Evolutionary conservation across 2,888 invertebrate genomes (phyloP), one percentile per base, ranked within the genome.

Genomic region (Glyphotaelius pellucidus): DNA sequence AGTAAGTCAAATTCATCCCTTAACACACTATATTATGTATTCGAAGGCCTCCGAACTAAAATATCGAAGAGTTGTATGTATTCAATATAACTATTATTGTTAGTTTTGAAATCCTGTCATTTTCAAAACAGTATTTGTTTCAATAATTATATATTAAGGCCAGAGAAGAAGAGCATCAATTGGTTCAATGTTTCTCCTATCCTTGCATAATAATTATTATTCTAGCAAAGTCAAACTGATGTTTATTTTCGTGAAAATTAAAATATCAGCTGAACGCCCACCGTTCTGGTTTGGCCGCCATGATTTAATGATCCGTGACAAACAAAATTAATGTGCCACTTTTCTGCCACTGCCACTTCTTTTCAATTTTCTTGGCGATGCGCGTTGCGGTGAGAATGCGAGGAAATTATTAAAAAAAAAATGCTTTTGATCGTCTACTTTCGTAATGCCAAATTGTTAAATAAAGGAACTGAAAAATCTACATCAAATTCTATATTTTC

Each of bases 181-280:
- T 52, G 52, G 52, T 15, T 32, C n/a, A 35, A 31, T 19, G 32
- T 19, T 85, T 7, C 42, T 14, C 9, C 15, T 85, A 3, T 85
- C 42, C 85, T 38, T 2, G 38, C 25, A 3, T 14, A 12, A n/a
- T 85, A 38, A 32, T 38, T 85, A 32, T 85, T 38, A 38, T 38
- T 38, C 42, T 38, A 38, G n/a, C 35, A 38, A 85, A 85, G n/a
- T 38, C 25, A n/a, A 85, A 85, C 52, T 67, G 31, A 32, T 30
- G 87, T 67, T 85, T 85, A 52, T 87, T 87, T 67, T 67, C 32
- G 52, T 15, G 47, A 87, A 67, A 87, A 67, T 31, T 30, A 87
- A 87, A 87, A 87, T 87, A 67, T 52, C 52, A 67, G 52, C 87
- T n/a, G 15, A 30, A 35, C 87, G 87, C 87, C 67, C 85, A 85